These are phyloP conservation scores for Atta texana DNA, from an alignment of 1,140 invertebrate species.

Conservation along the genomic window DNA sequence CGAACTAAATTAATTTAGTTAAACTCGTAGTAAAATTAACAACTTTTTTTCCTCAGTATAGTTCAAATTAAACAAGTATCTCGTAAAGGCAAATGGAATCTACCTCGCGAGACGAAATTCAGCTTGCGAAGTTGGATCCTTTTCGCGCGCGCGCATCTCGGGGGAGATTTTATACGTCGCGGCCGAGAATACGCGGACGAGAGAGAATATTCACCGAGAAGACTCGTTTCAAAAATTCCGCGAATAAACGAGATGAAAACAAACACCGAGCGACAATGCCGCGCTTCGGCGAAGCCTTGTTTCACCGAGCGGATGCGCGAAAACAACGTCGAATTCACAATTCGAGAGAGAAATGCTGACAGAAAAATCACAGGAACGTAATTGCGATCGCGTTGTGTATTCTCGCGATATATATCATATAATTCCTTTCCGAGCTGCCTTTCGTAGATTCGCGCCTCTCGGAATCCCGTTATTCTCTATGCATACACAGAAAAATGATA, in stretches of 20 bases:
- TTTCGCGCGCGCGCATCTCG: neutral
- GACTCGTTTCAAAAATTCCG: constrained; percentile 4
- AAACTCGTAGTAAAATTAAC: too few relatives aligned
- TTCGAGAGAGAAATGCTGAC: neutral
- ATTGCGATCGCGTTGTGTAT: neutral
- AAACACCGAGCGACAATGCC: neutral
- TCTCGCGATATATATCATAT: neutral
- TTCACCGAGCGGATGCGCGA: neutral
- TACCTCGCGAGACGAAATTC: constrained; percentile 19
- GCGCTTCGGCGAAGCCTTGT: neutral
- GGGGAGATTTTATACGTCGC: constrained; percentile 15
- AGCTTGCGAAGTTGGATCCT: constrained; percentile 1
- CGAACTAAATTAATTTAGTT: too few relatives aligned
- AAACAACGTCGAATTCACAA: constrained; percentile 11
- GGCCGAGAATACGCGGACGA: neutral
- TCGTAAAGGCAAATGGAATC: constrained; percentile 4
- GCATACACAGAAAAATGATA: too few relatives aligned
- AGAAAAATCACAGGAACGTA: neutral
- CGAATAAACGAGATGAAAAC: constrained; percentile 31
- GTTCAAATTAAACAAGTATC: constrained; percentile 7
- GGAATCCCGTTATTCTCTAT: constrained; percentile 20
- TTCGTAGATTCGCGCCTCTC: neutral
- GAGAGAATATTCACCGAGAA: neutral
- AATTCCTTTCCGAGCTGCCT: neutral
- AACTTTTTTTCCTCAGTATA: too few relatives aligned